Evolutionary conservation across 2,888 invertebrate genomes (phyloP), one percentile per base, ranked within the genome.

Genomic region (Aradus depressus): DNA sequence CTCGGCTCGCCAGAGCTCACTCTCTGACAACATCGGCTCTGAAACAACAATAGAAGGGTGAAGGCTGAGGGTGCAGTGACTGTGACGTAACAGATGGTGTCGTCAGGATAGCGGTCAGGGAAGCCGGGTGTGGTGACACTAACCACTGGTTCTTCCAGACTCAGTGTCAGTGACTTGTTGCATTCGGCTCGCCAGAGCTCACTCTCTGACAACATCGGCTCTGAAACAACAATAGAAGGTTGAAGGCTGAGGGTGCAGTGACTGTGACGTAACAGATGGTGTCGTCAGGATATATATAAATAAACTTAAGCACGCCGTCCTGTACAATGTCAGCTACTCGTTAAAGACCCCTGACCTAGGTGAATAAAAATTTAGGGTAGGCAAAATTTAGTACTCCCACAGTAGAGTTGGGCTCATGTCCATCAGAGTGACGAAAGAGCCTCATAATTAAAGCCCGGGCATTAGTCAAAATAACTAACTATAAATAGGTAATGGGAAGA

Each of bases 281-380:
- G 64, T 82, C 82, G 63, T 84, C 80, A 0, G 81, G 82, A 69
- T 89, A 89, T 16, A 77, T 75, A 14, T 77, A 73, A 0, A 89
- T 90, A 67, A 84, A 90, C 32, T 80, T 81, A 2, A 90, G 90
- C 64, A 85, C 86, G 44, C 81, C 78, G n/a, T 86, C 71, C 1
- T 76, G 72, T 1, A 78, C 60, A 87, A 68, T 16, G 72, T 64
- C 5, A 85, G 72, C 1, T 81, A 78, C 62, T 77, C 75, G 69
- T 84, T 84, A 71, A 85, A 86, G 57, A 75, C 74, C 35, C 54
- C 52, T 28, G 39, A 23, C 12, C 39, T n/a, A n/a, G n/a, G n/a
- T n/a, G n/a, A n/a, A n/a, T n/a, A n/a, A n/a, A n/a, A n/a, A n/a
- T n/a, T n/a, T n/a, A n/a, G n/a, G n/a, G n/a, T n/a, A n/a, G n/a